These are phyloP conservation scores for Ceyx cyanopectus DNA, from an alignment of 2,113 vertebrate species.

Conservation along the genomic window DNA sequence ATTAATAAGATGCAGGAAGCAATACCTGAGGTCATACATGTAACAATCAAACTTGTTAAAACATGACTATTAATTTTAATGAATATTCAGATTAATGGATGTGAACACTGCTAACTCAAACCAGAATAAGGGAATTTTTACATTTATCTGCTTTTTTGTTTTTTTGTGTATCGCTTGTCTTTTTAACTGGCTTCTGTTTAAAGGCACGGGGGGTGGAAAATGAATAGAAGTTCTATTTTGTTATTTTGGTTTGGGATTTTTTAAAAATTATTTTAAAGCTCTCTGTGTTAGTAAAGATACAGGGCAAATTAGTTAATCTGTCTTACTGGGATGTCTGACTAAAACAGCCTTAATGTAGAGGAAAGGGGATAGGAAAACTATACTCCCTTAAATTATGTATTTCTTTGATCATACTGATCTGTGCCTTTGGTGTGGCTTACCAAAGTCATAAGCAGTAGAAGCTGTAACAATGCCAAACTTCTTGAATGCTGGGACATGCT, in stretches of 20 bases:
- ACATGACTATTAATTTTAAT: background rate
- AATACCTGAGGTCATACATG: background rate
- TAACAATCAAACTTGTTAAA: background rate
- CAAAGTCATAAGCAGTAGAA: background rate
- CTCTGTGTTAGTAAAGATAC: background rate
- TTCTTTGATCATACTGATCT: background rate
- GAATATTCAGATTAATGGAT: background rate
- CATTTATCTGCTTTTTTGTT: background rate
- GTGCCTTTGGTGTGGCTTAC: background rate
- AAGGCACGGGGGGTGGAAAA: background rate
- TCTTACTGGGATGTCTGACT: background rate
- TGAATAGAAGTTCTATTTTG: background rate
- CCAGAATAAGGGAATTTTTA: background rate
- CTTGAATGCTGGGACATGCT: background rate
- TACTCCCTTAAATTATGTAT: rapidly evolving
- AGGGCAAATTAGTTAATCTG: background rate
- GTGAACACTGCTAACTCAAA: background rate
- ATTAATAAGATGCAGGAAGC: background rate
- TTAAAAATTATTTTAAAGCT: background rate
- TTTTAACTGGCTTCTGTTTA: background rate
- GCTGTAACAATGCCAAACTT: background rate
- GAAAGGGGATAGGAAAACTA: background rate
- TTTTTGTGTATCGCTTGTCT: background rate
- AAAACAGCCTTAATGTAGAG: background rate
- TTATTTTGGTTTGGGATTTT: background rate